Evolutionary conservation across 2,113 vertebrate genomes (phyloP), one percentile per base, ranked within the genome.

Genomic region (Phainopepla nitens): DNA sequence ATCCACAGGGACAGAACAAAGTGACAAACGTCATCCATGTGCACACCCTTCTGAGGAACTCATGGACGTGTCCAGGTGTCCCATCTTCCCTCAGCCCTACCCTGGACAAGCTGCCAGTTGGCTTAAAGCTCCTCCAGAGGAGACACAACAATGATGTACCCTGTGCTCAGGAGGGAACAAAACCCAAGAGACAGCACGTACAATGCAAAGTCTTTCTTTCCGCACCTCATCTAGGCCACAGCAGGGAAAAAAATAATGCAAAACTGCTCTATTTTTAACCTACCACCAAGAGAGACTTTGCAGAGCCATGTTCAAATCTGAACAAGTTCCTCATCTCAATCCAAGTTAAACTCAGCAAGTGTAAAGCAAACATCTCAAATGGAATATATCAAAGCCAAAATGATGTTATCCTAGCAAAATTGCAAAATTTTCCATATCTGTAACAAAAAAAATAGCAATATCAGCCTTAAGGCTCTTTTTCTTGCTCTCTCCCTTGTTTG

Each of bases 301-400:
- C 5, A 92, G 60, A 81, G 44, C 56, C 49, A 31, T 9, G 56
- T 49, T 94, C 76, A 69, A 51, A 89, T 79, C 82, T 50, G 53
- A 87, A 61, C 53, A 69, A 85, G 69, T 36, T 88, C 84, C 92
- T 90, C 94, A 92, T 71, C 94, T 90, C 76, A 64, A 71, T 75
- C 92, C 96, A 94, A 96, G 94, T 75, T 92, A 70, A 96, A 92
- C 76, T 89, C 82, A 49, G 80, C 80, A 93, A 89, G 90, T 36
- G 33, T 68, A 86, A 93, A 90, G 71, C 69, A 65, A 45, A 94
- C 49, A 92, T 90, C 79, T 80, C 88, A 92, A 92, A 78, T 45
- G 76, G 78, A 92, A 90, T 18, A 25, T 27, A 89, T 54, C 69
- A 92, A 96, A 90, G 79, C 68, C 90, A 93, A 87, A 80, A 81